These are phyloP conservation scores for Struthidea cinerea DNA, from an alignment of 2,113 vertebrate species.

Conservation along the genomic window DNA sequence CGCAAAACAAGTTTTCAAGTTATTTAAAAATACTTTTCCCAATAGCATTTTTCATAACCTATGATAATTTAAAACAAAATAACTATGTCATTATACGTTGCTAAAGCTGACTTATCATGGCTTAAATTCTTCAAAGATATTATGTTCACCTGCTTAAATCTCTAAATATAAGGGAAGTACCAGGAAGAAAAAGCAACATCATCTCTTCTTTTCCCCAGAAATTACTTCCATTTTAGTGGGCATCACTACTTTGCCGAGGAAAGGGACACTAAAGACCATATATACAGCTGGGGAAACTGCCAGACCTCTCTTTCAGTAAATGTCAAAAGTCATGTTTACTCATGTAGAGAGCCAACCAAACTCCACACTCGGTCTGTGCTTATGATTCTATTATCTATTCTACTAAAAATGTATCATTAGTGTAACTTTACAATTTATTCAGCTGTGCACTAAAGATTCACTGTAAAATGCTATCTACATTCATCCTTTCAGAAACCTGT, in stretches of 20 bases:
- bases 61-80: neutral
- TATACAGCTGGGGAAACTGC: neutral
- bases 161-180: neutral
- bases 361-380: neutral
- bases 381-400: neutral
- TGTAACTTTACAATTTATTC: neutral
- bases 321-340: neutral
- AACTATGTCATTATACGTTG: neutral
- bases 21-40: neutral
- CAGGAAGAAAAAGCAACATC: neutral
- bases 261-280: neutral
- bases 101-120: neutral
- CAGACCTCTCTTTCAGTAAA: neutral
- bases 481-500: neutral
- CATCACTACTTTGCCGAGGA: neutral
- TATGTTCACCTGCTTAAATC: neutral
- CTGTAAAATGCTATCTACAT: neutral
- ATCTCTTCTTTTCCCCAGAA: neutral
- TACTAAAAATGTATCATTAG: neutral
- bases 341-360: neutral
- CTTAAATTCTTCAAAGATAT: neutral
- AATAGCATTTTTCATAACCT: neutral
- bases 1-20: neutral
- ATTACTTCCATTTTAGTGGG: neutral
- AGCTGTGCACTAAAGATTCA: neutral